Percentiles rank a stretch among this genome's conserved stretches.
phyloP scores from a whole-genome alignment of 2,888 invertebrate genomes.

The Tipula lateralis region DNA sequence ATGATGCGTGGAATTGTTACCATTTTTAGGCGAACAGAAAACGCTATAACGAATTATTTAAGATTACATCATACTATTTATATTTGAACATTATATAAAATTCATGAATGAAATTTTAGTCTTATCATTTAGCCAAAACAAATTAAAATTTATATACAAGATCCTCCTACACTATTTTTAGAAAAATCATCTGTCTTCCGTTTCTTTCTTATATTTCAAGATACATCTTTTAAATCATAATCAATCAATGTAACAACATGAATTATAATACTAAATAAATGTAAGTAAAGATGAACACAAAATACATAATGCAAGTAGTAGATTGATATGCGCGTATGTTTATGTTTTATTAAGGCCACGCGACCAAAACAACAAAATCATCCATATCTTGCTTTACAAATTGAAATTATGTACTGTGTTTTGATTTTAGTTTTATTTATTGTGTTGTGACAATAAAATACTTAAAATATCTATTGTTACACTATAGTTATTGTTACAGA shows the following conservation, averaged over 20 bases:
- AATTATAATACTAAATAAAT: neutral
- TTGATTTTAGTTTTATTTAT: neutral
- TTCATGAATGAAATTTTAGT: neutral
- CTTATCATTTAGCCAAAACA: neutral
- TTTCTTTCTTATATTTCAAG: neutral
- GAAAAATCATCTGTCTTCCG: neutral
- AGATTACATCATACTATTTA: neutral
- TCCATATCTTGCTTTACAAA: neutral
- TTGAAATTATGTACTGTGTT: neutral
- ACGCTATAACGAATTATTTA: neutral
- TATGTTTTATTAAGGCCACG: neutral
- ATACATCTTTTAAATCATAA: neutral
- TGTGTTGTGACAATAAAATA: neutral
- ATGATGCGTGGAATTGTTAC: neutral
- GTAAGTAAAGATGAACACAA: neutral
- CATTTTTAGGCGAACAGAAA: neutral
- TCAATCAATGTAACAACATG: slow-evolving; percentile 11
- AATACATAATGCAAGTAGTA: neutral
- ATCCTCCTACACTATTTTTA: neutral
- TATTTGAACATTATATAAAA: neutral
- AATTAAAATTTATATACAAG: neutral
- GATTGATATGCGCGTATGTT: slow-evolving; percentile 1
- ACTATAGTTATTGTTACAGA: neutral
- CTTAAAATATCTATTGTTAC: neutral
- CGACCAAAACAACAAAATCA: slow-evolving; percentile 8